These are phyloP conservation scores for Cyanoramphus novaezelandiae DNA, from an alignment of 2,113 vertebrate species.

Conservation along the genomic window DNA sequence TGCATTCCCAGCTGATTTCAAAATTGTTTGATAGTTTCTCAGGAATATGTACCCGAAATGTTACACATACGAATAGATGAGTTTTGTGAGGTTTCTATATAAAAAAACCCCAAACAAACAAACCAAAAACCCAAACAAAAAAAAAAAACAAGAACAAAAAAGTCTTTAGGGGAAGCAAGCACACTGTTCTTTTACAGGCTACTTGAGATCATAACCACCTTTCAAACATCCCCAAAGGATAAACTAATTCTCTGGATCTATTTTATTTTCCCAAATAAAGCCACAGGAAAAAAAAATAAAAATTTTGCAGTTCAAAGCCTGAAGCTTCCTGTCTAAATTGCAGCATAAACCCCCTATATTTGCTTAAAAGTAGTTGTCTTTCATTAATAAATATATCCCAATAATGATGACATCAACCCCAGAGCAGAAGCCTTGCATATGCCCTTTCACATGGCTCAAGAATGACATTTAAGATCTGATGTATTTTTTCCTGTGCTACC, in stretches of 20 bases:
- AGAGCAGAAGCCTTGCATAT: neutral
- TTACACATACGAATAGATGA: neutral
- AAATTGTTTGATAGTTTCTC: neutral
- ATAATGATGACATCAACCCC: neutral
- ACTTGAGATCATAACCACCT: neutral
- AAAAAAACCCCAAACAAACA: neutral
- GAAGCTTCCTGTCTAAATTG: neutral
- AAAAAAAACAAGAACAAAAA: neutral
- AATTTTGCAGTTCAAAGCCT: neutral
- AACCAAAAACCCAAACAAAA: too few species aligned
- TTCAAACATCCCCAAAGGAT: neutral
- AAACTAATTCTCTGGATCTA: neutral
- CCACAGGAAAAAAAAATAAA: neutral
- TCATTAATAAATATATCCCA: neutral
- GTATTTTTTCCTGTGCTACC: neutral
- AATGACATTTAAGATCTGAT: neutral
- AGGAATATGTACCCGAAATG: neutral
- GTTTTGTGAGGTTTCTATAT: neutral
- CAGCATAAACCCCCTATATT: neutral
- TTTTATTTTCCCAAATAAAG: neutral
- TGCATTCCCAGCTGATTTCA: neutral
- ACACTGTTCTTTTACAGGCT: neutral
- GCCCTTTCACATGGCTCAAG: neutral
- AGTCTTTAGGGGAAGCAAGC: neutral
- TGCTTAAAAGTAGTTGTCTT: neutral